Percentiles rank a stretch among this genome's conserved stretches.
phyloP scores from a whole-genome alignment of 1,140 invertebrate genomes.

The Pogonognathellus flavescens region DNA sequence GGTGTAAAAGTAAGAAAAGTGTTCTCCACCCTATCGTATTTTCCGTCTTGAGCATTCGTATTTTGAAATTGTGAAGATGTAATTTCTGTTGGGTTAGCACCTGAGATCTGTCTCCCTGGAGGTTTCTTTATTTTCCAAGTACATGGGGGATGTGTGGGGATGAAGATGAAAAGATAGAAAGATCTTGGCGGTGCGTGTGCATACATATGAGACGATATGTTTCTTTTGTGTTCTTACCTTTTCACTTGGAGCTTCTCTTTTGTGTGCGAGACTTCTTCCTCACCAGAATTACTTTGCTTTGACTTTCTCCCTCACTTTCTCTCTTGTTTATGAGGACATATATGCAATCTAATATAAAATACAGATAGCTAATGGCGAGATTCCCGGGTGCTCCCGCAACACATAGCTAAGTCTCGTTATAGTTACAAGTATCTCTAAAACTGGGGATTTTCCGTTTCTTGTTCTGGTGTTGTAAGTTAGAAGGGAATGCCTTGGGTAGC shows the following conservation, averaged over 20 bases:
- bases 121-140: slow-evolving; percentile 53
- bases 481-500: neutral
- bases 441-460: neutral
- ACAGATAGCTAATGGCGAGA: slow-evolving; percentile 8
- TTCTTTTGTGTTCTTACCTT: neutral
- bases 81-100: slow-evolving; percentile 65
- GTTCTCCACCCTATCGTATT: neutral
- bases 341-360: slow-evolving; percentile 44
- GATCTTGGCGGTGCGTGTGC: neutral
- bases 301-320: slow-evolving; percentile 38
- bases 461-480: neutral
- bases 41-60: slow-evolving; percentile 11
- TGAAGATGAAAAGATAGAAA: slow-evolving; percentile 54
- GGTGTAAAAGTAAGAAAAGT: neutral
- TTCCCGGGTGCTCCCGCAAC: neutral
- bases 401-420: too few species aligned
- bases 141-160: neutral
- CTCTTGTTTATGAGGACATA: slow-evolving; percentile 14
- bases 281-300: slow-evolving; percentile 37
- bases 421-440: too few species aligned
- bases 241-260: neutral
- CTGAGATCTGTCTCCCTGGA: slow-evolving; percentile 61
- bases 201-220: slow-evolving; percentile 10
- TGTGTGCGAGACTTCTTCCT: neutral
- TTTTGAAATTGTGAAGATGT: slow-evolving; percentile 65